phyloP scores from a whole-genome alignment of 2,888 invertebrate genomes.

The Hydrotaea diabolus region DNA sequence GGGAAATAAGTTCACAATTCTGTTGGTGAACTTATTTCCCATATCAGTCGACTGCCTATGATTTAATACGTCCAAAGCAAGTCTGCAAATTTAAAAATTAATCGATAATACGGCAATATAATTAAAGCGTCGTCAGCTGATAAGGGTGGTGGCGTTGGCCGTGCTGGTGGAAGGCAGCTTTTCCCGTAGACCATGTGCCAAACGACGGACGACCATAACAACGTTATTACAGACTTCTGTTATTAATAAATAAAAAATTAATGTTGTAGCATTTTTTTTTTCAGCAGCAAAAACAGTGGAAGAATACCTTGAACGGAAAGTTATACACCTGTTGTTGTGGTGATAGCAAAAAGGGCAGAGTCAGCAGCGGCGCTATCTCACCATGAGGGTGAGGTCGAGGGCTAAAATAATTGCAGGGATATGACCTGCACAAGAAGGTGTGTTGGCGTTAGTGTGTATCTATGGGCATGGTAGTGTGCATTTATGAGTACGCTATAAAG shows the following conservation, averaged over 20 bases:
- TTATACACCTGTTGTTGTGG: conserved; percentile 43
- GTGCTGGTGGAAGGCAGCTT: background rate
- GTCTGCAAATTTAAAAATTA: background rate
- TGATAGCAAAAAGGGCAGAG: background rate
- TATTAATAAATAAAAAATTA: conserved; percentile 27
- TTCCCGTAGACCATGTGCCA: background rate
- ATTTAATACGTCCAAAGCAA: background rate
- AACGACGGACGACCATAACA: background rate
- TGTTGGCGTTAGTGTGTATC: background rate
- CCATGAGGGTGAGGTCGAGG: background rate
- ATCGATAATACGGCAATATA: conserved; percentile 23
- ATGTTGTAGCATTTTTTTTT: conserved; percentile 14
- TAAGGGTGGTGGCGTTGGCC: background rate
- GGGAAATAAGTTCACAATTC: background rate
- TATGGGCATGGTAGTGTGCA: background rate
- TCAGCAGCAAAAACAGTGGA: background rate
- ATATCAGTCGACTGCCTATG: background rate
- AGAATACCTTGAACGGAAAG: conserved; percentile 5
- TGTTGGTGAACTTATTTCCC: background rate
- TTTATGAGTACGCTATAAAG: background rate
- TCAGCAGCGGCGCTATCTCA: background rate
- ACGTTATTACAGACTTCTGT: background rate
- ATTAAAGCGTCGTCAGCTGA: background rate
- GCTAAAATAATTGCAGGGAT: conserved; percentile 31
- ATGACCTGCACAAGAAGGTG: background rate